Conservation (phyloP, 37 sponge, comb jelly and placozoan species). For the Eunapius fragilis region DNA sequence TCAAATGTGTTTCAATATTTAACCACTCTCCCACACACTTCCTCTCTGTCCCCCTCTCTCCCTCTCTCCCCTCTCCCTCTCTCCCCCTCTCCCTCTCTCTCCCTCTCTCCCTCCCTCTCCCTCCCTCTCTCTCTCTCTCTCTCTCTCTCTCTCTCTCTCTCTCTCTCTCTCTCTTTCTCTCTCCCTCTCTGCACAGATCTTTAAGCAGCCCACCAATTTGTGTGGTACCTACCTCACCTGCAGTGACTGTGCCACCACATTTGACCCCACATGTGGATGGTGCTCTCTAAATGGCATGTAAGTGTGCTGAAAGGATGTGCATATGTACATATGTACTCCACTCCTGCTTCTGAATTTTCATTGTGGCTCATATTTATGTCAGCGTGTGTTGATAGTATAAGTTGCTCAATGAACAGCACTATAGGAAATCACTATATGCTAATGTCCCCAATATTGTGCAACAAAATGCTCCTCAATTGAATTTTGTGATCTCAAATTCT, state of each 20-base stretch:
- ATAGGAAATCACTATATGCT: too few species aligned
- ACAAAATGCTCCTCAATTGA: too few species aligned
- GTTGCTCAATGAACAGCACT: too few species aligned
- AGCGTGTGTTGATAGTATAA: too few species aligned
- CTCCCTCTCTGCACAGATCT: conserved; percentile 47
- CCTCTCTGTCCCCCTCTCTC: not conserved
- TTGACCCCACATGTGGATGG: conserved; percentile 93
- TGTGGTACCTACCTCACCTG: conserved; percentile 68
- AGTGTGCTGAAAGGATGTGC: not conserved
- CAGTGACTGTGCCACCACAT: conserved; percentile 52
- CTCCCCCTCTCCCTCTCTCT: not conserved
- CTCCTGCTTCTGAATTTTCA: too few species aligned
- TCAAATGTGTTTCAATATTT: too few species aligned
- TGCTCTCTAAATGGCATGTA: conserved; percentile 71
- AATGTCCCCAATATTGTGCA: too few species aligned
- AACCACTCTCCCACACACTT: not conserved
- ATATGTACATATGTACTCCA: too few species aligned
- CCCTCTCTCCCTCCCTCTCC: not conserved
- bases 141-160: conserved; percentile 63
- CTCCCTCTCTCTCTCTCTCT: conserved; percentile 36
- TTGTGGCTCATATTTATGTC: too few species aligned
- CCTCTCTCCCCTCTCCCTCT: conserved; percentile 3
- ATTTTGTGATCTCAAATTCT: too few species aligned
- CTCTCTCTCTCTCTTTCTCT: conserved; percentile 58
- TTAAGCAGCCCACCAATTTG: conserved; percentile 66